Percentiles rank a stretch among this genome's conserved stretches.
Evolutionary conservation across 2,888 invertebrate genomes (phyloP).

Genomic region (Cryptocheilus praepositus): DNA sequence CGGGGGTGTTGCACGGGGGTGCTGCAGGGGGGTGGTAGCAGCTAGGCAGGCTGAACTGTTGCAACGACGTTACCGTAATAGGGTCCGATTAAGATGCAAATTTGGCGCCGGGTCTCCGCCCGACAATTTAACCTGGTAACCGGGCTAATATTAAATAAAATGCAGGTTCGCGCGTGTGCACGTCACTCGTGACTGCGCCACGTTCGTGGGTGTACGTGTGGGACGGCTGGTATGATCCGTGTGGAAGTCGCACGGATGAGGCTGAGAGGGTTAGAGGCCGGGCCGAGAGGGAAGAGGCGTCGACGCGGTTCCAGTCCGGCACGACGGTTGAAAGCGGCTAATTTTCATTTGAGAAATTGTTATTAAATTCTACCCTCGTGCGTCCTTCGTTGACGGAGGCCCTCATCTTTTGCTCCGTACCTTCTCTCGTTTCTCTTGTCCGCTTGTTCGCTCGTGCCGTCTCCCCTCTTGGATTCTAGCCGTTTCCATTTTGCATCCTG

Average conservation of each 20-base stretch:
- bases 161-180: slow-evolving; percentile 42
- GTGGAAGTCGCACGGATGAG: neutral
- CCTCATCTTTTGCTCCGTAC: slow-evolving; percentile 9
- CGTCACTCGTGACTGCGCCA: slow-evolving; percentile 9
- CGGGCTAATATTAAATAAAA: slow-evolving; percentile 72
- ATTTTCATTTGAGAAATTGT: slow-evolving; percentile 68
- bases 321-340: slow-evolving; percentile 57
- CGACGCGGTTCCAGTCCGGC: slow-evolving; percentile 9
- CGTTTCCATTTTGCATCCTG: neutral
- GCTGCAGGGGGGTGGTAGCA: slow-evolving; percentile 9
- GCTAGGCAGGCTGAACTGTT: slow-evolving; percentile 42
- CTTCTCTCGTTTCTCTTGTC: slow-evolving; percentile 1
- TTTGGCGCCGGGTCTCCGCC: slow-evolving; percentile 60
- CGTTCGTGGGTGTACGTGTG: neutral
- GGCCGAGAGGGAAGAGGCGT: slow-evolving; percentile 15
- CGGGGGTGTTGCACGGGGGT: slow-evolving; percentile 20
- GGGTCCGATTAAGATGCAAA: slow-evolving; percentile 74
- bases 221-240: neutral
- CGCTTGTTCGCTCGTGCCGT: slow-evolving; percentile 16
- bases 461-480: neutral
- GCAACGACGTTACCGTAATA: slow-evolving; percentile 70
- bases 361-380: slow-evolving; percentile 59
- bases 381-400: slow-evolving; percentile 25
- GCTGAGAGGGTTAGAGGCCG: neutral
- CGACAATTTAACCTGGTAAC: slow-evolving; percentile 71